These are phyloP conservation scores for Empis stercorea DNA, from an alignment of 2,888 invertebrate genomes.

Conservation along the genomic window DNA sequence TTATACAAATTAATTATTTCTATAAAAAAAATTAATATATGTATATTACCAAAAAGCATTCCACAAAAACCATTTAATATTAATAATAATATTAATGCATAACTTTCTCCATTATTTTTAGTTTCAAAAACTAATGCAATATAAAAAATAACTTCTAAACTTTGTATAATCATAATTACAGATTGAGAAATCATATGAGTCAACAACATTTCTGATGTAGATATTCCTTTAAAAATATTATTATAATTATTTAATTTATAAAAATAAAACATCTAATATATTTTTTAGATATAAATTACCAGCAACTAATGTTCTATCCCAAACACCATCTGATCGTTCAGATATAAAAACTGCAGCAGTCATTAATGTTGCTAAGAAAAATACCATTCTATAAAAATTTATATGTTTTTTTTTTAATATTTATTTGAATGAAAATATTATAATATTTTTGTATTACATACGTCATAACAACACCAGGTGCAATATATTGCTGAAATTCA, in stretches of 20 bases:
- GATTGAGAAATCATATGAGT: slow-evolving; percentile 70
- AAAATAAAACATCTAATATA: not conserved
- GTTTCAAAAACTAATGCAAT: slow-evolving; percentile 34
- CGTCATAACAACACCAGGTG: slow-evolving; percentile 73
- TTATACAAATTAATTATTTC: not conserved
- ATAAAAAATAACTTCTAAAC: slow-evolving; percentile 37
- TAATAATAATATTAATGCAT: slow-evolving; percentile 46
- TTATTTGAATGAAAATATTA: not conserved
- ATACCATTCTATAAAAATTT: slow-evolving; percentile 51
- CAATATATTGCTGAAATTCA: slow-evolving; percentile 67
- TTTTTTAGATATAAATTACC: slow-evolving; percentile 30
- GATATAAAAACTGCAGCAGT: slow-evolving; percentile 71
- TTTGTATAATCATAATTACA: slow-evolving; percentile 58
- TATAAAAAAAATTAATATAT: not conserved
- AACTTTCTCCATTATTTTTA: slow-evolving; percentile 33
- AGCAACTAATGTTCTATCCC: slow-evolving; percentile 77
- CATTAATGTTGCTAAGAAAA: slow-evolving; percentile 72
- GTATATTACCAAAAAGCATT: slow-evolving; percentile 58
- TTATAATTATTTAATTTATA: no score
- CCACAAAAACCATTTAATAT: slow-evolving; percentile 67
- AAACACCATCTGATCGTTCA: slow-evolving; percentile 70
- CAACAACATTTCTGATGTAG: slow-evolving; percentile 62
- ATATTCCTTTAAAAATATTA: slow-evolving; percentile 41
- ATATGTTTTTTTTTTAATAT: slow-evolving; percentile 5
- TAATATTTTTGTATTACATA: slow-evolving; percentile 35